These are phyloP conservation scores for Paradisaea rubra DNA, from an alignment of 2,113 vertebrate genomes.

Conservation along the genomic window DNA sequence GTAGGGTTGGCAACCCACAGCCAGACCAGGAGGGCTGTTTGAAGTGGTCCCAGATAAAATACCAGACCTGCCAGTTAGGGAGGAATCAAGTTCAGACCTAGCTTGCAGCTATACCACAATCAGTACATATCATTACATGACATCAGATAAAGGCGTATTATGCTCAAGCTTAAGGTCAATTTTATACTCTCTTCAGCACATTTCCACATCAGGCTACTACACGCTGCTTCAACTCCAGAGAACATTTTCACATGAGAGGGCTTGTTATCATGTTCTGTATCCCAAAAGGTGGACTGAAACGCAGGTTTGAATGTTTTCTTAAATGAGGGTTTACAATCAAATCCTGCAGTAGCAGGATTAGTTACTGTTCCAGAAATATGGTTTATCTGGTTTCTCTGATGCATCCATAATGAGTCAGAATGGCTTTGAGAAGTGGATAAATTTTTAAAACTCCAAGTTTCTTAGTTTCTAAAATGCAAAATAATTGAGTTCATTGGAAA, in stretches of 20 bases:
- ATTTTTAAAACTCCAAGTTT: neutral
- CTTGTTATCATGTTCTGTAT: neutral
- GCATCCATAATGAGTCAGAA: neutral
- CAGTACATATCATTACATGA: neutral
- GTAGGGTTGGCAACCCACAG: neutral
- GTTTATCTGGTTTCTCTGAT: neutral
- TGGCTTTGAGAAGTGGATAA: neutral
- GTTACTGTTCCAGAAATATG: neutral
- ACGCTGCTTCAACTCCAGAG: neutral
- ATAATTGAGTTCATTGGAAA: neutral
- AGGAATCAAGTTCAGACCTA: neutral
- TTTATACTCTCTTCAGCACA: neutral
- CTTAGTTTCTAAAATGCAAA: neutral
- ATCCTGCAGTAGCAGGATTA: neutral
- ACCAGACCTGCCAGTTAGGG: neutral
- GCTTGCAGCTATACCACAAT: neutral
- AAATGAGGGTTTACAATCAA: neutral
- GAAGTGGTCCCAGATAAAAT: constrained; percentile 7
- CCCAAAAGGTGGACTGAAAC: neutral
- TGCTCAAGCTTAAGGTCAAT: neutral
- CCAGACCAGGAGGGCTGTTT: neutral
- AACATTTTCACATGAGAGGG: neutral
- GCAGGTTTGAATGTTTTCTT: neutral
- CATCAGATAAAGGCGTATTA: neutral
- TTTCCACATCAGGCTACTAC: constrained; percentile 5